Conservation (phyloP, 2,113 vertebrate genomes). For the Ochotona curzoniae region DNA sequence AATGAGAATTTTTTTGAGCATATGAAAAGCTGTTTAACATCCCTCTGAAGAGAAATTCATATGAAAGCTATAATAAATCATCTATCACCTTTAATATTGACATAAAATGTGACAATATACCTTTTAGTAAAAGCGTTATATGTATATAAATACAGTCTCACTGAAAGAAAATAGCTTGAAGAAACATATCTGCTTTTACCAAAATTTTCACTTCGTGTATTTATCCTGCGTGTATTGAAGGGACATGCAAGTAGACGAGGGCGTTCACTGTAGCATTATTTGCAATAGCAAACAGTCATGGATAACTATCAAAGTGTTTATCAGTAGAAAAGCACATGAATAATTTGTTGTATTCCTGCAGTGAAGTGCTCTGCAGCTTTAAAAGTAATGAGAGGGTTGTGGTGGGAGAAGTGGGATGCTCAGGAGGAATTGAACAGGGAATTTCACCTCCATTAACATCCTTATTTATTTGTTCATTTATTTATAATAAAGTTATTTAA, state of each 20-base stretch:
- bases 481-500: conserved; percentile 28
- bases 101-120: not conserved
- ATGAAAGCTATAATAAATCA: not conserved
- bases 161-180: conserved; percentile 17
- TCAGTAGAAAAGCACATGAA: not conserved
- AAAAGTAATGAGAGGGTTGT: not conserved
- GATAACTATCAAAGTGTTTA: not conserved
- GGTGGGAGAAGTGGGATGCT: not conserved
- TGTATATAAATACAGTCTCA: conserved; percentile 12
- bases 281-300: conserved; percentile 33
- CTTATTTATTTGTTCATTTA: not conserved
- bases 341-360: not conserved
- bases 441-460: not conserved
- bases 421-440: not conserved
- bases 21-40: conserved; percentile 15
- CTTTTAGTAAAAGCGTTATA: not conserved
- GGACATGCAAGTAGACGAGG: not conserved
- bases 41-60: not conserved
- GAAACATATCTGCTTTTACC: conserved; percentile 22
- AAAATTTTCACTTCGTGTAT: not conserved
- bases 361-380: not conserved
- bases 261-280: not conserved
- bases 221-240: conserved; percentile 14
- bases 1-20: conserved; percentile 38
- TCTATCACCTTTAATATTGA: not conserved